Base-by-base conservation (phyloP, 1,140 invertebrate species). In the Chionoecetes opilio region DNA sequence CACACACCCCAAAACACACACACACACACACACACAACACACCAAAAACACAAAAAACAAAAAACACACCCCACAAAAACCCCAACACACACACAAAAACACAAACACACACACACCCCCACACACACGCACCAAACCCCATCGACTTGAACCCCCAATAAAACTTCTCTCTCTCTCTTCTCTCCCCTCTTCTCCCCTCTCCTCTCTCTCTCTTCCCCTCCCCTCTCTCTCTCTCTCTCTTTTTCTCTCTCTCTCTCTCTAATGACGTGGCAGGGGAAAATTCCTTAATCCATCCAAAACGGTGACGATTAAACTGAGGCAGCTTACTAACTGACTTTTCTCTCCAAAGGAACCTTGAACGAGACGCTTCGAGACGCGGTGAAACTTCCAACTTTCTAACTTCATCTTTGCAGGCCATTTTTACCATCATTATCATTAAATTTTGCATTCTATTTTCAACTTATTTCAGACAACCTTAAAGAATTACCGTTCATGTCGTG, bases 1-100 rank as follows among this genome's bases (percentile, higher is more conserved):
- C 89, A 53, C 38, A 63, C 37, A n/a, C 46, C 9, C 38, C 9
- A 29, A 32, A 38, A 53, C 89, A 53, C 89, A 90, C 37, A 90
- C 88, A 90, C 87, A 89, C 87, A 89, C 87, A 89, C 87, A 89
- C 34, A 89, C 88, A 90, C 17, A n/a, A n/a, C n/a, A n/a, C n/a
- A n/a, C n/a, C n/a, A n/a, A n/a, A n/a, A n/a, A n/a, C n/a, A n/a
- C n/a, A n/a, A n/a, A n/a, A n/a, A n/a, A n/a, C n/a, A n/a, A n/a
- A n/a, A n/a, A n/a, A n/a, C n/a, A n/a, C n/a, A n/a, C n/a, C n/a
- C n/a, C n/a, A n/a, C n/a, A n/a, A n/a, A n/a, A n/a, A n/a, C n/a
- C n/a, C n/a, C n/a, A n/a, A n/a, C n/a, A n/a, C n/a, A n/a, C n/a
- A n/a, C n/a, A n/a, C n/a, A n/a, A n/a, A n/a, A n/a, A n/a, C n/a